Percentiles rank a stretch among this genome's conserved stretches.
Evolutionary conservation across 2,113 vertebrate species (phyloP).

Genomic region (Delphinapterus leucas): DNA sequence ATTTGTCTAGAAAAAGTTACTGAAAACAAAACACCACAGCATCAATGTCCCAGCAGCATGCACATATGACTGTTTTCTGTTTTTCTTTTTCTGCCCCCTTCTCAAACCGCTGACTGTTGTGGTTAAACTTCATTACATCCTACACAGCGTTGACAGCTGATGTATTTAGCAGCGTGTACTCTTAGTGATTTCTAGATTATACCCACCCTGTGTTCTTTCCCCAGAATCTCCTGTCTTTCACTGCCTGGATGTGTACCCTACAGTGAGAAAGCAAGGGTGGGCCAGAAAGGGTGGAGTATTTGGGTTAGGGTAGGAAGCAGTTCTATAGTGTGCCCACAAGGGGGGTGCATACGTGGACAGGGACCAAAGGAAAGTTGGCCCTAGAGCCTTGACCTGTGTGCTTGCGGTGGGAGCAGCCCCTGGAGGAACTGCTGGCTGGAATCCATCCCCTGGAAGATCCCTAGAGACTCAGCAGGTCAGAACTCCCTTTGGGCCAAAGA

Average conservation of each 20-base stretch:
- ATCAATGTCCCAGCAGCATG: constrained; percentile 28
- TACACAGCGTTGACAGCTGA: constrained; percentile 66
- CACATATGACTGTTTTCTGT: constrained; percentile 63
- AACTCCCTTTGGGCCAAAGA: neutral
- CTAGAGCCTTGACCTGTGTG: neutral
- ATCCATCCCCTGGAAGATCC: neutral
- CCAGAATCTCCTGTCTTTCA: constrained; percentile 22
- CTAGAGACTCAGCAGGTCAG: neutral
- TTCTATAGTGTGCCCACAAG: neutral
- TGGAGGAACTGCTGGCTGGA: neutral
- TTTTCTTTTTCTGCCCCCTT: constrained; percentile 54
- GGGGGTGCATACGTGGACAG: neutral
- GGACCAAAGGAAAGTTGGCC: neutral
- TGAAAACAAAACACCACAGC: constrained; percentile 37
- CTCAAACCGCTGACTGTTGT: constrained; percentile 68
- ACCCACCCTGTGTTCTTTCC: constrained; percentile 56
- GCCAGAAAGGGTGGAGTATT: neutral
- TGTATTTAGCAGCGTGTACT: constrained; percentile 68
- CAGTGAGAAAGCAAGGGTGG: neutral
- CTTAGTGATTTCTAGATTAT: constrained; percentile 55
- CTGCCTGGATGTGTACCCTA: neutral
- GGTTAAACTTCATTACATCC: constrained; percentile 70
- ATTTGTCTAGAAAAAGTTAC: constrained; percentile 54
- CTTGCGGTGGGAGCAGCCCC: neutral
- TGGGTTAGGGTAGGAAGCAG: neutral